Base-by-base conservation (phyloP, 2,888 invertebrate species). In the Stenurella melanura region DNA sequence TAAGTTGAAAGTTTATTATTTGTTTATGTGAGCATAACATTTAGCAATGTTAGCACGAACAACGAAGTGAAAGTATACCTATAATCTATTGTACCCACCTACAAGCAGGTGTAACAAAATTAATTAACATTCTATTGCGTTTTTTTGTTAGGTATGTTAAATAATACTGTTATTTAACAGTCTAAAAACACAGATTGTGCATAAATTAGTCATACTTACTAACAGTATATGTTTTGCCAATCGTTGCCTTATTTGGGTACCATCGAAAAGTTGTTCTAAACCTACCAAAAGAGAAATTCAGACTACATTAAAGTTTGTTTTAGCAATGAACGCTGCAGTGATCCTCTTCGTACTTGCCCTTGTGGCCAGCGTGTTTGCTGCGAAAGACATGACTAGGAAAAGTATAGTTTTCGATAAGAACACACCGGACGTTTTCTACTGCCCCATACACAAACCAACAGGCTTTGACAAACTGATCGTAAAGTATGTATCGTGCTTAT, bases 401-500 rank as follows among this genome's bases (percentile, higher is more conserved):
- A 93, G 94, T 73, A 95, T 95, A 81, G 94, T 95, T 54, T 95
- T 93, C 87, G 95, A 95, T 86, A 94, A 95, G 86, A 94, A 94
- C 86, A 95, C 95, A 0, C 95, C 95, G 10, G 93, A 95, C 85
- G 94, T 95, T 17, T 95, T 95, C 88, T 95, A 95, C 87, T 95
- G 95, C 86, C 95, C 95, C 0, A 93, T 94, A 86, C 93, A 94
- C 80, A 95, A 95, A 86, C 95, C 94, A n/a, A 93, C 93, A 5
- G 93, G 94, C 50, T 92, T 94, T 86, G 94, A 94, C 81, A 94
- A 95, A 87, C 91, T 95, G 88, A 93, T 94, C 80, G 95, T 95
- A 38, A 92, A 92, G 91, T 92, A 87, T 89, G 89, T 86, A 75
- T 7, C 15, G n/a, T 10, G 30, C 12, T 15, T 61, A 54, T 66